These are phyloP conservation scores for Magallana nippona DNA, from an alignment of 2,888 invertebrate species.

Conservation along the genomic window DNA sequence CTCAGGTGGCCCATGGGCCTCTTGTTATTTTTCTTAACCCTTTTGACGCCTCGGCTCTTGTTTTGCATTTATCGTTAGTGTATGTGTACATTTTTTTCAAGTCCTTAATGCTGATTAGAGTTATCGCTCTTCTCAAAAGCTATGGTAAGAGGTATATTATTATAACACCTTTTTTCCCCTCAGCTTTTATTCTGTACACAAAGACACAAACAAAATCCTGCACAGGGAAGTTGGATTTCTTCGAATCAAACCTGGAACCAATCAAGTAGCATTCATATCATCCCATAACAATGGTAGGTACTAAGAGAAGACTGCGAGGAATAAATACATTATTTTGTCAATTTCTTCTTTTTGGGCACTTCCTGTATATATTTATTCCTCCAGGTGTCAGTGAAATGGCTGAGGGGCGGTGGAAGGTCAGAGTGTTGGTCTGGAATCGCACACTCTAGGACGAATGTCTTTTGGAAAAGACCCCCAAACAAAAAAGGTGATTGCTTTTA, in stretches of 20 bases:
- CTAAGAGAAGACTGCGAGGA: not conserved
- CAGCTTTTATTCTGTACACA: slow-evolving; percentile 68
- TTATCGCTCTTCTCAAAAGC: no score
- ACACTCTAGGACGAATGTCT: slow-evolving; percentile 68
- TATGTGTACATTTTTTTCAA: no score
- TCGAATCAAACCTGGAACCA: slow-evolving; percentile 68
- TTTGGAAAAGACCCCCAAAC: slow-evolving; percentile 71
- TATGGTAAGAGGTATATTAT: no score
- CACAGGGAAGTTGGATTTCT: slow-evolving; percentile 76
- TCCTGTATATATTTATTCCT: not conserved
- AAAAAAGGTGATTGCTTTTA: slow-evolving; percentile 59
- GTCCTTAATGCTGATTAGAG: no score
- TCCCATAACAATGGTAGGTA: slow-evolving; percentile 72
- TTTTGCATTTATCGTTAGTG: no score
- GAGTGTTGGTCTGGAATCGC: slow-evolving; percentile 63
- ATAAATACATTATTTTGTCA: no score
- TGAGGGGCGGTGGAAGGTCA: slow-evolving; percentile 67
- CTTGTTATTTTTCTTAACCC: not conserved
- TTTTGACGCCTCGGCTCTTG: not conserved
- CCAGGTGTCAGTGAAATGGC: slow-evolving; percentile 71
- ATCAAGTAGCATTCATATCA: slow-evolving; percentile 67
- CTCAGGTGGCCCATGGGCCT: no score
- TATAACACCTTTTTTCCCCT: not conserved
- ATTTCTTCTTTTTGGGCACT: no score
- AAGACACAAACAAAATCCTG: slow-evolving; percentile 65